Evolutionary conservation across 2,113 vertebrate species (phyloP).

Genomic region (Notarius lentiginosus): DNA sequence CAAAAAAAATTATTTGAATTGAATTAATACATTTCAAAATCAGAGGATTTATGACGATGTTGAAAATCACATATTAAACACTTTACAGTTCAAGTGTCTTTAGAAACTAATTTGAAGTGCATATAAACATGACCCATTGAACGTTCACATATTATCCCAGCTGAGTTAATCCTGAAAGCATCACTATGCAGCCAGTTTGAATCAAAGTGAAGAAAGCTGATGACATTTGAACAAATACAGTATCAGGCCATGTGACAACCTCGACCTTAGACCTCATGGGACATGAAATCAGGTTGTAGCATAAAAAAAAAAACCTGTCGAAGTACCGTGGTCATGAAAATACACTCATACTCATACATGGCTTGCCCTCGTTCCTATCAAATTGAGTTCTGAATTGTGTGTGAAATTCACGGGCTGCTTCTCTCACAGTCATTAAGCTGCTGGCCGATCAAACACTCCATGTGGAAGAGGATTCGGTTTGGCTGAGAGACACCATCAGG

Average conservation of each 20-base stretch:
- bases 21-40: background rate
- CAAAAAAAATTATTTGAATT: background rate
- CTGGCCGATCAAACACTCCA: slow-evolving; percentile 19
- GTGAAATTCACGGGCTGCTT: background rate
- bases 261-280: background rate
- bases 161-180: background rate
- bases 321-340: background rate
- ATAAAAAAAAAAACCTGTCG: background rate
- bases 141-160: background rate
- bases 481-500: background rate
- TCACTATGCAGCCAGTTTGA: background rate
- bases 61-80: background rate
- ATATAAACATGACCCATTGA: background rate
- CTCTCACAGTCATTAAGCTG: slow-evolving; percentile 16
- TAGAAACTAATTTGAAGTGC: background rate
- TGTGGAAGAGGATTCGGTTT: slow-evolving; percentile 6
- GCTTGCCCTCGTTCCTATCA: background rate
- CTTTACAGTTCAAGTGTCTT: background rate
- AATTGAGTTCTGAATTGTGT: background rate
- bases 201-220: background rate
- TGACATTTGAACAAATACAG: background rate
- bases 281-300: background rate
- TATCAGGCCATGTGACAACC: background rate
- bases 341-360: background rate
- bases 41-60: background rate